Conservation (phyloP, 37 sponge, comb jelly and placozoan species). For the Aplysina aerophoba region DNA sequence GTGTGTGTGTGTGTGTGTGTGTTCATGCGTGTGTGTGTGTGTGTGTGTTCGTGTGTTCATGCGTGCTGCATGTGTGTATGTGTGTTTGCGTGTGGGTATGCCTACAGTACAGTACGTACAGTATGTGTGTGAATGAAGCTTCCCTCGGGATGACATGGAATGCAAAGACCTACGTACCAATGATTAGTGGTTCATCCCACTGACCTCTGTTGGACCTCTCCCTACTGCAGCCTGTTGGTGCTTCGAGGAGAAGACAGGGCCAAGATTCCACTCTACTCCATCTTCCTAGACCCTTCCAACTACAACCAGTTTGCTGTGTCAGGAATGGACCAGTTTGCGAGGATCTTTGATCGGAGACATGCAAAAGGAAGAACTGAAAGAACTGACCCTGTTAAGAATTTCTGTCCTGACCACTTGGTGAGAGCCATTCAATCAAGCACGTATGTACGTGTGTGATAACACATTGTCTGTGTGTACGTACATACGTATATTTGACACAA, state of each 20-base stretch:
- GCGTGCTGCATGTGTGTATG: background rate
- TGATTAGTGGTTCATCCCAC: background rate
- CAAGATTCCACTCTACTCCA: conserved; percentile 82
- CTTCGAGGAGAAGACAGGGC: conserved; percentile 50
- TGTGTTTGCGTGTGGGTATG: background rate
- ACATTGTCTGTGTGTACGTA: too few relatives aligned
- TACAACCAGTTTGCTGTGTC: conserved; percentile 79
- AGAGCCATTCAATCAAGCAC: conserved; percentile 1
- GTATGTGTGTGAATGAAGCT: background rate
- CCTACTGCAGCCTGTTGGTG: conserved; percentile 51
- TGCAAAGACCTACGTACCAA: too few relatives aligned
- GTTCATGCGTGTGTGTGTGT: background rate
- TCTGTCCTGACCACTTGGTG: conserved; percentile 83
- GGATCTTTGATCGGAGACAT: conserved; percentile 70
- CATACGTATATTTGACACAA: too few relatives aligned
- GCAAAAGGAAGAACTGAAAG: background rate
- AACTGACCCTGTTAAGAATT: conserved; percentile 68
- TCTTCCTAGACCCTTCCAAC: conserved; percentile 82
- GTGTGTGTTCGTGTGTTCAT: background rate
- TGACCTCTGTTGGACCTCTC: conserved; percentile 5
- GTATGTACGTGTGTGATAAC: too few relatives aligned
- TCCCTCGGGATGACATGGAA: too few relatives aligned
- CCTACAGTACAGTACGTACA: too few relatives aligned
- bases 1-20: conserved; percentile 2
- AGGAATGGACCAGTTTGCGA: conserved; percentile 86